Base-by-base conservation (phyloP, 2,888 invertebrate species). In the Drosophila quinaria region DNA sequence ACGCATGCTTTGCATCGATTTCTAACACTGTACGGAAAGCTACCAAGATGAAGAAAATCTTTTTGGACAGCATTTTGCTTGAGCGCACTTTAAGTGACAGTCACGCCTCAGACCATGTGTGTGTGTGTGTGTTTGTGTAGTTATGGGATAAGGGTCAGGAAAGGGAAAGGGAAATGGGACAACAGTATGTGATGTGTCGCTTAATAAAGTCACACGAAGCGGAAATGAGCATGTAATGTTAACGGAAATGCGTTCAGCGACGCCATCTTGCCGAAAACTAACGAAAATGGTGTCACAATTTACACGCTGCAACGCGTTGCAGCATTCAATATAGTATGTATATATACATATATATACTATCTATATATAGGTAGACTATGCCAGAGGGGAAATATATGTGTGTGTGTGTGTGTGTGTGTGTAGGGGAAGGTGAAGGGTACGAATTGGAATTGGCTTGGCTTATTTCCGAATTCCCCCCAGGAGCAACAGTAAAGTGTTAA, bases 161-260 rank as follows among this genome's bases (percentile, higher is more conserved):
- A 37, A 25, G 19, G 19, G 17, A 37, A 9, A 22, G 25, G 25
- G 44, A 33, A 31, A 29, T 15, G 13, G 17, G 49, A 11, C 49
- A 42, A 42, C 42, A 63, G 58, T 47, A 44, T 31, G 44, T 68
- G 59, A 65, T 52, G 41, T 69, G 70, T 64, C 74, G 85, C 73
- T 78, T 86, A 87, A 84, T 86, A 84, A 84, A 86, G 86, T 80
- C 86, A 82, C 78, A 86, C 75, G 81, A 76, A 87, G 81, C 85
- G 89, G 89, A 89, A 86, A 86, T 86, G 87, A 89, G 89, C 81
- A 74, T 87, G 89, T 87, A 84, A 86, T 86, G 81, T 89, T 78
- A 86, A 81, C 89, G 89, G 89, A 88, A 87, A 85, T 85, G 85
- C 88, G 80, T 88, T 83, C 64, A 85, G 85, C 70, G 89, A 78